phyloP scores from a whole-genome alignment of 2,888 invertebrate species.

The Acronicta aceris region DNA sequence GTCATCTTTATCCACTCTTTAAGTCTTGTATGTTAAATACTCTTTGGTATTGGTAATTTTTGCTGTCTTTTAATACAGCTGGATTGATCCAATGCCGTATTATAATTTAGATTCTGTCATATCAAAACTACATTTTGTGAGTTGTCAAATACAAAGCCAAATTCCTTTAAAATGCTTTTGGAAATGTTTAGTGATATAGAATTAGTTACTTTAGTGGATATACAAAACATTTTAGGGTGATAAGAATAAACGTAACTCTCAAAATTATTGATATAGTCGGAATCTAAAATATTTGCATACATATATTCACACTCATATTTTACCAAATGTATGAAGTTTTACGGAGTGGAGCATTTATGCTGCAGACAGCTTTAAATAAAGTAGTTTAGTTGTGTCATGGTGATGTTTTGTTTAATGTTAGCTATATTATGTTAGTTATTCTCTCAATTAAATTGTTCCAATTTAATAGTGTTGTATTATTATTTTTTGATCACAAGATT shows the following conservation, averaged over 20 bases:
- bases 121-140: not conserved
- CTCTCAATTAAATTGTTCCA: slow-evolving; percentile 72
- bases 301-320: not conserved
- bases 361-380: slow-evolving; percentile 84
- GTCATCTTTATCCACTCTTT: slow-evolving; percentile 1
- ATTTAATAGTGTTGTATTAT: slow-evolving; percentile 49
- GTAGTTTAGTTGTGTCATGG: slow-evolving; percentile 73
- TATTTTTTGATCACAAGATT: slow-evolving; percentile 15
- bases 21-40: not conserved
- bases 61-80: slow-evolving; percentile 12
- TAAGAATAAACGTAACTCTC: slow-evolving; percentile 11
- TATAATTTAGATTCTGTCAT: not conserved
- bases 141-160: slow-evolving; percentile 10
- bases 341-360: slow-evolving; percentile 73
- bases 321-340: slow-evolving; percentile 18
- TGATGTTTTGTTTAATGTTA: slow-evolving; percentile 71
- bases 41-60: not conserved
- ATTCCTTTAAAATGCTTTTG: slow-evolving; percentile 4
- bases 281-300: slow-evolving; percentile 16
- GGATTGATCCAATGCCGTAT: slow-evolving; percentile 20
- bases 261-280: not conserved
- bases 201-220: slow-evolving; percentile 1
- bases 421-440: slow-evolving; percentile 76
- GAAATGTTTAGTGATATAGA: slow-evolving; percentile 7
- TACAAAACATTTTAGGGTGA: not conserved